phyloP scores from a whole-genome alignment of 1,140 invertebrate genomes.

The Armadillidium nasatum region DNA sequence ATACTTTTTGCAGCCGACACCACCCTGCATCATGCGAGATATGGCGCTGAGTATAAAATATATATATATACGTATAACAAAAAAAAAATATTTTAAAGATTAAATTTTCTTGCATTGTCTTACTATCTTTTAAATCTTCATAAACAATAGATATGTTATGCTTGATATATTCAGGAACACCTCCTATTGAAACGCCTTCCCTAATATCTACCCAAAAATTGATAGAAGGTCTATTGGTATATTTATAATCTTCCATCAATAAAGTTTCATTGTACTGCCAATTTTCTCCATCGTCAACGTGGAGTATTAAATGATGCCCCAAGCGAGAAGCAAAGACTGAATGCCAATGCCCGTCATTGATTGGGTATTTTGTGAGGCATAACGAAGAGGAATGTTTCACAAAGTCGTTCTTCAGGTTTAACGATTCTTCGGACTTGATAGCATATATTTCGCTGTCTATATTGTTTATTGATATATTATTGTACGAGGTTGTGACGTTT shows the following conservation, averaged over 20 bases:
- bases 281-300: neutral
- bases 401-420: neutral
- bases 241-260: neutral
- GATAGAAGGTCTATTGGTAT: neutral
- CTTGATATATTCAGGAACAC: neutral
- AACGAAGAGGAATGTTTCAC: neutral
- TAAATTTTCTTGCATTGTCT: neutral
- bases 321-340: neutral
- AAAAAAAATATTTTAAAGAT: too few species aligned
- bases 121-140: conserved; percentile 2
- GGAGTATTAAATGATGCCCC: neutral
- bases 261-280: neutral
- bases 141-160: neutral
- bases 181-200: neutral
- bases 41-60: too few species aligned
- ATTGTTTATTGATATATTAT: too few species aligned
- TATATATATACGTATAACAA: too few species aligned
- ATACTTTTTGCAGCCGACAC: too few species aligned
- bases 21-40: too few species aligned
- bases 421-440: neutral
- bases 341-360: neutral
- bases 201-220: conserved; percentile 2
- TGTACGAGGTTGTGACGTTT: too few species aligned
- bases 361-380: neutral
- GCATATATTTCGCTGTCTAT: neutral